Evolutionary conservation across 23 tunicate genomes (phyloP).

Genomic region (Halocynthia aurantium): DNA sequence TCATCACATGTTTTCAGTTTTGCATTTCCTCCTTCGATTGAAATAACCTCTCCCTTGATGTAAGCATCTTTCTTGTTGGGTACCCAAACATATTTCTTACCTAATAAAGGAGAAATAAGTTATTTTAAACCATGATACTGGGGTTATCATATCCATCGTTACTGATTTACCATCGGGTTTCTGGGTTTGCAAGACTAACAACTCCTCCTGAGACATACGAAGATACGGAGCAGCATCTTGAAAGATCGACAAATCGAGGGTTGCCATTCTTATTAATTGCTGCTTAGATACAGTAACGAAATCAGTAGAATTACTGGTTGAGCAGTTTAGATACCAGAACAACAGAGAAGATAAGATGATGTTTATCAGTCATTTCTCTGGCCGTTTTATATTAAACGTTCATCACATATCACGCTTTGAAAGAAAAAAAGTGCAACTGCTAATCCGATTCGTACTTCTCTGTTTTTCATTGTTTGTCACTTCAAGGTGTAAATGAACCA

Average conservation of each 20-base stretch:
- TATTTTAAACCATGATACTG: background rate
- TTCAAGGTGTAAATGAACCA: no score
- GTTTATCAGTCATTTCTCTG: no score
- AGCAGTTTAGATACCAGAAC: no score
- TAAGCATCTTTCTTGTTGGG: conserved; percentile 64
- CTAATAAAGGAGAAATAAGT: background rate
- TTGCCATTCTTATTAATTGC: conserved; percentile 38
- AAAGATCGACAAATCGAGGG: conserved; percentile 53
- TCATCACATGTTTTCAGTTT: conserved; percentile 49
- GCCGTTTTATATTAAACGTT: no score
- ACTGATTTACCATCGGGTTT: conserved; percentile 65
- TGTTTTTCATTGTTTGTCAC: no score
- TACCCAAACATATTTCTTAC: conserved; percentile 61
- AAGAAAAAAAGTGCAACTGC: no score
- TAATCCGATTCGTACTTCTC: no score
- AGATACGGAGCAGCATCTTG: conserved; percentile 75
- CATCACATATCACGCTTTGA: no score
- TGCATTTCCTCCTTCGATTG: conserved; percentile 58
- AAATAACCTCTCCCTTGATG: conserved; percentile 57
- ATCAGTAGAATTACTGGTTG: no score
- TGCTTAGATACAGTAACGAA: no score
- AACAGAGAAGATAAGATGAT: no score
- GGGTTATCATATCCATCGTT: background rate
- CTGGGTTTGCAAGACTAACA: conserved; percentile 52
- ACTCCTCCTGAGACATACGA: conserved; percentile 62